A percentile compares a stretch with the other conserved stretches of the same genome.
phyloP scores from a whole-genome alignment of 2,113 vertebrate species.

The Myanophis thanlyinensis region DNA sequence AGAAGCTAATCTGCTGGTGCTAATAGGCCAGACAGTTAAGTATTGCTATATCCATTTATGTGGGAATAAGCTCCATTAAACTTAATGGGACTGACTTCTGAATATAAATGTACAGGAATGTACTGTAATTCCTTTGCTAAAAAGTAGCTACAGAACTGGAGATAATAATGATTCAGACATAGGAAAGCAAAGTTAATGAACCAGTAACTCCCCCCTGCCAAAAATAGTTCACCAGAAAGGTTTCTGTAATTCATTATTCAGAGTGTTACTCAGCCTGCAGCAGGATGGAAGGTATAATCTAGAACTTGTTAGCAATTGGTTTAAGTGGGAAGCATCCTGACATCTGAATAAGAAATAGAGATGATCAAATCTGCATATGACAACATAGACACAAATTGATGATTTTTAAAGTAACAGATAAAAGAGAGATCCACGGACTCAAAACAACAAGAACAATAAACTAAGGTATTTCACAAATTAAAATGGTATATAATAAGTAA shows the following conservation, averaged over 20 bases:
- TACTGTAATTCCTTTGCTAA: neutral
- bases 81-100: neutral
- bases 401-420: neutral
- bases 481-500: neutral
- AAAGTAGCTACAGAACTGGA: neutral
- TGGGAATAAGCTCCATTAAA: neutral
- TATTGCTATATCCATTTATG: neutral
- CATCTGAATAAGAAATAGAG: neutral
- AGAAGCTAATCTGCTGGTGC: constrained; percentile 29
- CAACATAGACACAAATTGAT: neutral
- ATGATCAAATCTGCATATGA: neutral
- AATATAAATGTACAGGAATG: neutral
- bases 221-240: neutral
- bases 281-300: neutral
- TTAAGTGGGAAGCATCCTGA: neutral
- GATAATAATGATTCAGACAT: neutral
- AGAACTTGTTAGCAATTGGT: neutral
- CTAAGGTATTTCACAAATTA: neutral
- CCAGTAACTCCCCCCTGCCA: neutral
- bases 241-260: constrained; percentile 8
- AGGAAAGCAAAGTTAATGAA: neutral
- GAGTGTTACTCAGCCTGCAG: neutral
- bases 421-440: neutral
- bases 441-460: neutral
- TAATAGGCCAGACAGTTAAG: constrained; percentile 23